A percentile compares a stretch with the other conserved stretches of the same genome.
Evolutionary conservation across 2,888 invertebrate species (phyloP).

Genomic region (Suillia variegata): DNA sequence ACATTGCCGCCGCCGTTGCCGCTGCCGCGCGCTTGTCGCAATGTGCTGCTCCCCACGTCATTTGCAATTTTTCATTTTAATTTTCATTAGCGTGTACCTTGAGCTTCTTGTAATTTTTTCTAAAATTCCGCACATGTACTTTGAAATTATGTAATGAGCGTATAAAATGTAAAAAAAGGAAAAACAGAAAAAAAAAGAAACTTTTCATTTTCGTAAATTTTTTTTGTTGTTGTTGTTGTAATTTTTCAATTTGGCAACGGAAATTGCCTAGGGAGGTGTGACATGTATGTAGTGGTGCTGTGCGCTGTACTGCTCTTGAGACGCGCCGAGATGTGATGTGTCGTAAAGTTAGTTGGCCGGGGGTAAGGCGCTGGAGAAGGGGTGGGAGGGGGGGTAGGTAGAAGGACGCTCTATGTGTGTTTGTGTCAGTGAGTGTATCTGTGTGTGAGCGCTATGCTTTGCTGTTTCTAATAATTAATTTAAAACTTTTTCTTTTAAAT

Average conservation of each 20-base stretch:
- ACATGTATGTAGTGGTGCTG: slow-evolving; percentile 37
- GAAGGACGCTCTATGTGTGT: slow-evolving; percentile 19
- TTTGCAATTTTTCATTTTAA: slow-evolving; percentile 60
- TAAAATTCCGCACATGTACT: slow-evolving; percentile 51
- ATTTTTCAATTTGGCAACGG: slow-evolving; percentile 60
- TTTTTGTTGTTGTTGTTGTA: slow-evolving; percentile 33
- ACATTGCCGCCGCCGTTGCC: background rate
- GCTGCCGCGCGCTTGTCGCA: background rate
- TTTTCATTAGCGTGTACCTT: slow-evolving; percentile 58
- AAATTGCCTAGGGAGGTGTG: slow-evolving; percentile 60
- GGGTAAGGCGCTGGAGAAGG: background rate
- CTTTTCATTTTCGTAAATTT: too few relatives aligned
- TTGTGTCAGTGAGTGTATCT: slow-evolving; percentile 10
- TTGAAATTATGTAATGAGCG: slow-evolving; percentile 58
- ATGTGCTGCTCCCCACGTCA: slow-evolving; percentile 43
- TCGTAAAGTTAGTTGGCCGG: too few relatives aligned
- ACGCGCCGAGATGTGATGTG: background rate
- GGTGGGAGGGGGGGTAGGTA: background rate
- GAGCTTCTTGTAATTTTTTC: slow-evolving; percentile 31
- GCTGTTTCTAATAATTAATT: slow-evolving; percentile 59
- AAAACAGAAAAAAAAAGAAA: too few relatives aligned
- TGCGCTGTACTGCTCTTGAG: slow-evolving; percentile 35
- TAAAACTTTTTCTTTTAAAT: slow-evolving; percentile 55
- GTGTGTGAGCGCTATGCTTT: slow-evolving; percentile 20
- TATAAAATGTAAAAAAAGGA: slow-evolving; percentile 53